phyloP scores from a whole-genome alignment of 2,888 invertebrate genomes.

The Aporophyla nigra region DNA sequence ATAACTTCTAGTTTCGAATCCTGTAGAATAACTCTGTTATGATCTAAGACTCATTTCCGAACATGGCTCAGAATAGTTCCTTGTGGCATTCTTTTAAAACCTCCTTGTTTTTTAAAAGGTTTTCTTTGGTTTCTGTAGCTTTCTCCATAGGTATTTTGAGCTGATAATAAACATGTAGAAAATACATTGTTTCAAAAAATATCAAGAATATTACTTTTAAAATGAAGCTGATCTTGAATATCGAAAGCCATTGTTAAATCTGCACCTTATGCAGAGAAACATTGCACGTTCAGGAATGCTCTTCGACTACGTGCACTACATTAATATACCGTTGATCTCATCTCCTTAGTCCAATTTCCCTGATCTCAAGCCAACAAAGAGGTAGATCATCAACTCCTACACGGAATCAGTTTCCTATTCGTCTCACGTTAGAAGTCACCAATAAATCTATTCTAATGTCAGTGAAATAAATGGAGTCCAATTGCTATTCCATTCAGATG shows the following conservation, averaged over 20 bases:
- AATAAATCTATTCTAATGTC: constrained; percentile 60
- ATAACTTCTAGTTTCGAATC: background rate
- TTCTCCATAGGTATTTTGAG: background rate
- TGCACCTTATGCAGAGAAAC: background rate
- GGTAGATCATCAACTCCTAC: constrained; percentile 8
- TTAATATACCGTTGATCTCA: background rate
- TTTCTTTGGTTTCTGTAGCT: background rate
- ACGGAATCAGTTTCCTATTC: constrained; percentile 56
- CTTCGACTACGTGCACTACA: background rate
- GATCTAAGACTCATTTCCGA: background rate
- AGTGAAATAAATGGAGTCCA: constrained; percentile 53
- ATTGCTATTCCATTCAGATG: constrained; percentile 56
- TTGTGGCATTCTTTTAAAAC: constrained; percentile 20
- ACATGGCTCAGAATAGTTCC: constrained; percentile 12
- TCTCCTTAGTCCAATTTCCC: constrained; percentile 36
- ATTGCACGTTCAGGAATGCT: background rate
- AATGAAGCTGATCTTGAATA: background rate
- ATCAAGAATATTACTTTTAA: background rate
- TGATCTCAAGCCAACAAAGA: constrained; percentile 45
- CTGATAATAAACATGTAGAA: background rate
- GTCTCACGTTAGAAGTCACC: constrained; percentile 46
- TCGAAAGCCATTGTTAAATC: background rate
- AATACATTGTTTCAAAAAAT: background rate
- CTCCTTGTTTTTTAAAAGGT: background rate
- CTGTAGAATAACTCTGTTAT: background rate